These are phyloP conservation scores for Myxocyprinus asiaticus DNA, from an alignment of 2,113 vertebrate genomes.

Conservation along the genomic window DNA sequence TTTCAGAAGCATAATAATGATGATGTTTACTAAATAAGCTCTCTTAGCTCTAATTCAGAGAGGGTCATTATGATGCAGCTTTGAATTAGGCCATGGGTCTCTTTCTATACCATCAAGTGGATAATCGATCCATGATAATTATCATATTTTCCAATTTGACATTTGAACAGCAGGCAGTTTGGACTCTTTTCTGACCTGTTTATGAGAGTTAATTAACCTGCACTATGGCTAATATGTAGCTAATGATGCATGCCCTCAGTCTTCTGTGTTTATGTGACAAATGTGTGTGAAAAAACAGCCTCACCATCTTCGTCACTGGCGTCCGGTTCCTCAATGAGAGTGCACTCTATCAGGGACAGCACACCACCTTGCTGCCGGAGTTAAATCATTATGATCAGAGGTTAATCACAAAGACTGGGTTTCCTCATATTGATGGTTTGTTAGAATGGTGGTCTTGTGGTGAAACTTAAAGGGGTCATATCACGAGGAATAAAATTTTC, in stretches of 20 bases:
- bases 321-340: conserved; percentile 90
- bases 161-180: conserved; percentile 66
- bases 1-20: neutral
- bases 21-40: conserved; percentile 32
- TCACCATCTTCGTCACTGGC: conserved; percentile 90
- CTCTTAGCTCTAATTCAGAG: conserved; percentile 24
- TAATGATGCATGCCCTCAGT: conserved; percentile 32
- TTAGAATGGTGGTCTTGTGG: neutral
- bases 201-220: conserved; percentile 73
- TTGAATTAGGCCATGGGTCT: conserved; percentile 32
- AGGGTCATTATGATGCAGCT: conserved; percentile 18
- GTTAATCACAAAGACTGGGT: neutral
- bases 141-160: conserved; percentile 62
- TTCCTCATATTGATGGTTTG: neutral
- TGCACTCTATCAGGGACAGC: conserved; percentile 90
- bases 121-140: conserved; percentile 57
- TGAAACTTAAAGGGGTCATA: neutral
- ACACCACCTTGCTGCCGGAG: conserved; percentile 88
- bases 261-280: conserved; percentile 25
- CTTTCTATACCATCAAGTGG: conserved; percentile 11
- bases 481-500: too few species aligned
- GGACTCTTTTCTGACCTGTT: conserved; percentile 47
- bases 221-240: conserved; percentile 19
- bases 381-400: neutral
- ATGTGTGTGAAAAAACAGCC: conserved; percentile 57